Conservation (phyloP, 2,113 vertebrate genomes). For the Poeciliopsis turrubarensis region DNA sequence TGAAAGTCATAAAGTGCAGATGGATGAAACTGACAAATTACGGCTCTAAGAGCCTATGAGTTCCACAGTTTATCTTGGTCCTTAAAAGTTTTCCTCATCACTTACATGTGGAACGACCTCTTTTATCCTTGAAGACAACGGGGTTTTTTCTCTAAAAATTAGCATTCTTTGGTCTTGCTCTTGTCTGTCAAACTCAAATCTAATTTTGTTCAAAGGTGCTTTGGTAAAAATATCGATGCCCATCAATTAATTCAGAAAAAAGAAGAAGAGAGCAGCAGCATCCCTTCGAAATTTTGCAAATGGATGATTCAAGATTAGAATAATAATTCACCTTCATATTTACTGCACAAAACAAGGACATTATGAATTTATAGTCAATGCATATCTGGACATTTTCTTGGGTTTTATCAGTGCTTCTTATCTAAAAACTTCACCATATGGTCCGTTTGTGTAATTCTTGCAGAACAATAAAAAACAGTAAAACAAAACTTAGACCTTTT, state of each 20-base stretch:
- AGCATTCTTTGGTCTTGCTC: not conserved
- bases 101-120: conserved; percentile 7
- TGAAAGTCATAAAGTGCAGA: conserved; percentile 48
- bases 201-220: not conserved
- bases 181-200: not conserved
- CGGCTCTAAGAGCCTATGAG: conserved; percentile 3
- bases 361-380: not conserved
- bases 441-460: not conserved
- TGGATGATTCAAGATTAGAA: not conserved
- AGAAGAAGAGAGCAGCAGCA: no score
- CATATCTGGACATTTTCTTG: not conserved
- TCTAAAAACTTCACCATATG: not conserved
- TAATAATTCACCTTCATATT: not conserved
- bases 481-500: no score
- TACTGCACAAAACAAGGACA: not conserved
- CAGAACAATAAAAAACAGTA: no score
- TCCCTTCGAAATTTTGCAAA: no score
- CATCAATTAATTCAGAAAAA: no score
- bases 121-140: not conserved
- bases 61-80: conserved; percentile 18
- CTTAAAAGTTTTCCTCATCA: conserved; percentile 17
- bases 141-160: not conserved
- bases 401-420: not conserved
- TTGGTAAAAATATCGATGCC: not conserved
- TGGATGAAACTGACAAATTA: conserved; percentile 24